phyloP scores from a whole-genome alignment of 1,140 invertebrate species.

The Caerostris darwini region DNA sequence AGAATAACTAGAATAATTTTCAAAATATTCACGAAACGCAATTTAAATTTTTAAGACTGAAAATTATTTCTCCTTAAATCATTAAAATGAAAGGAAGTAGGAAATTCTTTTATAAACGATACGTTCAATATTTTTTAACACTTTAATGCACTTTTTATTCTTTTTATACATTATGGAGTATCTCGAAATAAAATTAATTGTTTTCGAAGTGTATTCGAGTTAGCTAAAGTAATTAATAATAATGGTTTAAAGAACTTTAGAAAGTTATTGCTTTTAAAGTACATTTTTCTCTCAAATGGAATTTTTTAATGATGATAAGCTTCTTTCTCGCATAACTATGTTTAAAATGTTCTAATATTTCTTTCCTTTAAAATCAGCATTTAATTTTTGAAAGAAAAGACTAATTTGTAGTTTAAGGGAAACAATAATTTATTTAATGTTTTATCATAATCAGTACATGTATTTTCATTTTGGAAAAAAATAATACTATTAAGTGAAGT shows the following conservation, averaged over 20 bases:
- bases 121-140: conserved; percentile 17
- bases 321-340: too few species aligned
- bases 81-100: neutral
- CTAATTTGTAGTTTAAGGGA: too few species aligned
- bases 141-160: conserved; percentile 30
- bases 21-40: neutral
- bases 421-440: too few species aligned
- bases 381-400: too few species aligned
- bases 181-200: conserved; percentile 49
- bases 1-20: neutral
- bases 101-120: neutral
- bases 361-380: too few species aligned
- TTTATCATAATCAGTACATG: too few species aligned
- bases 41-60: neutral
- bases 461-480: too few species aligned
- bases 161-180: conserved; percentile 1
- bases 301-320: too few species aligned
- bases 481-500: too few species aligned
- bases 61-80: neutral
- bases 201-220: conserved; percentile 4
- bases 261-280: neutral
- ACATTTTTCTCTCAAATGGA: neutral
- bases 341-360: too few species aligned
- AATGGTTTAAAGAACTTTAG: neutral
- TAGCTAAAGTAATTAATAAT: conserved; percentile 47